Base-by-base conservation (phyloP, 2,113 vertebrate genomes). In the Atlantisia rogersi region DNA sequence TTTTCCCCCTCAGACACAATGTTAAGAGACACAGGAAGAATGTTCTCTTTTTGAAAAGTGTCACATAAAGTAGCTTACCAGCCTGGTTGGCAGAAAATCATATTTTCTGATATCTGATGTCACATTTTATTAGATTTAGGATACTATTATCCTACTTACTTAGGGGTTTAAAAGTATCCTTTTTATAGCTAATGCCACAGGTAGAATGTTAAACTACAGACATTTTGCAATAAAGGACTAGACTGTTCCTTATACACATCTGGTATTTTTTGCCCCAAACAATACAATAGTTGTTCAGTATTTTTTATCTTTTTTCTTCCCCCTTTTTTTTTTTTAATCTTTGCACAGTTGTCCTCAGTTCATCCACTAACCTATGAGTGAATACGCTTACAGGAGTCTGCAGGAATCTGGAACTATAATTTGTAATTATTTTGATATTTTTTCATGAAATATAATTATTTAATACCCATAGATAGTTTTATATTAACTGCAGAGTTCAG, bases 31-130 rank as follows among this genome's bases (percentile, higher is more conserved):
- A 97, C 82, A 95, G 77, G 92, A 97, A 98, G 97, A 98, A 98
- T 98, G 98, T 98, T 98, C 98, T 98, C 97, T 98, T 98, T 98
- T 98, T 97, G 97, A 97, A 90, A 97, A 92, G 97, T 92, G 92
- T 98, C 98, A 98, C 95, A 95, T 96, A 91, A 97, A 97, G 95
- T 97, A 97, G 93, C 94, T 95, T 93, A 96, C 90, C 93, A 94
- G 94, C 95, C 90, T 91, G 73, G 82, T 95, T 97, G 97, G 95
- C 96, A 97, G 96, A 98, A 97, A 97, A 97, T 97, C 97, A 97
- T 97, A 96, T 98, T 97, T 97, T 97, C 94, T 96, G 97, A 96
- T 96, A 93, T 95, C 87, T 97, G 52, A 80, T 97, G 97, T 98
- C 97, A 97, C 97, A 97, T 98, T 97, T 97, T 97, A 97, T 98